Evolutionary conservation across 2,888 invertebrate genomes (phyloP).

Genomic region (Drosophila affinis): DNA sequence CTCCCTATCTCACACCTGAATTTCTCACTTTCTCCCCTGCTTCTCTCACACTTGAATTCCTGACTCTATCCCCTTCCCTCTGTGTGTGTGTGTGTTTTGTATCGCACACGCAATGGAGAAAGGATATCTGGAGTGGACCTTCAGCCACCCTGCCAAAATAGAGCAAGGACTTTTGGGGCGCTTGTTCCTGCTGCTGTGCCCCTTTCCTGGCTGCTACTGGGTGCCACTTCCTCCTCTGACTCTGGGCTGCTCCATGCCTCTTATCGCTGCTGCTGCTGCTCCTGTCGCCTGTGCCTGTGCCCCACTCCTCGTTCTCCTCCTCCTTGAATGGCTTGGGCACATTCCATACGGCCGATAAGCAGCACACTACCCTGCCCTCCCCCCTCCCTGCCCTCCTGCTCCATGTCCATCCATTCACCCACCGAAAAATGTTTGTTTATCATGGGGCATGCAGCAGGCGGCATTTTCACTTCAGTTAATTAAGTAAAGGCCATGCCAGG

Average conservation of each 20-base stretch:
- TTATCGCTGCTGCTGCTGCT: conserved; percentile 16
- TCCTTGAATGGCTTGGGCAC: conserved; percentile 77
- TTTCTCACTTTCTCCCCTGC: background rate
- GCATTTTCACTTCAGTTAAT: conserved; percentile 78
- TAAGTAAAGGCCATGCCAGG: conserved; percentile 65
- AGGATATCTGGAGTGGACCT: background rate
- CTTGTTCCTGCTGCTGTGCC: background rate
- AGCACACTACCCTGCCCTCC: conserved; percentile 35
- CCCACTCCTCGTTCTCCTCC: background rate
- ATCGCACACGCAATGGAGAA: background rate
- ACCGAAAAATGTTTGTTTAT: conserved; percentile 69
- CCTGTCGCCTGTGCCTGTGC: conserved; percentile 27
- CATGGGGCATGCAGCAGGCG: conserved; percentile 67
- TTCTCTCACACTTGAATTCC: background rate
- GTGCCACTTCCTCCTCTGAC: background rate
- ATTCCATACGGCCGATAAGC: conserved; percentile 72
- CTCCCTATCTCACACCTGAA: background rate
- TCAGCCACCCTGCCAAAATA: background rate
- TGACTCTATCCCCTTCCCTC: background rate
- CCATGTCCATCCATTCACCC: conserved; percentile 19
- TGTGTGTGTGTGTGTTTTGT: background rate
- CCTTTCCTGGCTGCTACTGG: too few species aligned
- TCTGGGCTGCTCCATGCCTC: background rate
- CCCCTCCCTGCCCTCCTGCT: conserved; percentile 1
- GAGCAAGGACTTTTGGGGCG: background rate